Evolutionary conservation across 2,888 invertebrate genomes (phyloP), one percentile per base, ranked within the genome.

Genomic region (Strigamia maritima): DNA sequence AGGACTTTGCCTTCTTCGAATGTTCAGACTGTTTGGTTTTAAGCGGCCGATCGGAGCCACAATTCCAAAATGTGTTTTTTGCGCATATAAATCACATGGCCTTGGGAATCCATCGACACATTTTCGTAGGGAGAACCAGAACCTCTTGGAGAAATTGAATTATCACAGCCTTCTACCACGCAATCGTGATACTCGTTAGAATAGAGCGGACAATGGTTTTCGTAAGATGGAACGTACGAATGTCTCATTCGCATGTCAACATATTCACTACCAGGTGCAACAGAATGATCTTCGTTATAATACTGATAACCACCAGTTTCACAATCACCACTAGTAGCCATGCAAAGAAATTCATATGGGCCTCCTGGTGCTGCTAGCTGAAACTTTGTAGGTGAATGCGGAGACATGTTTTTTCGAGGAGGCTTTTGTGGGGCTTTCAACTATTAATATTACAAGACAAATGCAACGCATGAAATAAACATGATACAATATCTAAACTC

Each of bases 391-490:
- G 80, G 80, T 22, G 80, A 80, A 49, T 79, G 79, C 4, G 80
- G 80, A 16, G 94, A 93, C 79, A 94, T 89, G 86, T 94, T 94
- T 82, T 94, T 89, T 77, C 95, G 89, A 2, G 95, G 95, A 81
- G 95, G 94, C 87, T 95, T 95, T 88, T 94, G 94, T 75, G 94
- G 94, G 79, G 94, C 94, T 79, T 92, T 93, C 77, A 93, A 92
- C 92, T 92, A 19, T 14, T 44, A 14, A 44, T 6, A 89, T 74
- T 86, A 16, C 16, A 12, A 35, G 26, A 31, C 10, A n/a, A 26
- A 28, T n/a, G n/a, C n/a, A n/a, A n/a, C n/a, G n/a, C n/a, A n/a
- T n/a, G n/a, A n/a, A n/a, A n/a, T n/a, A n/a, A n/a, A n/a, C n/a
- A n/a, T n/a, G n/a, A n/a, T n/a, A n/a, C n/a, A n/a, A n/a, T n/a